Evolutionary conservation across 1,140 invertebrate species (phyloP).

Genomic region (Sinonovacula constricta): DNA sequence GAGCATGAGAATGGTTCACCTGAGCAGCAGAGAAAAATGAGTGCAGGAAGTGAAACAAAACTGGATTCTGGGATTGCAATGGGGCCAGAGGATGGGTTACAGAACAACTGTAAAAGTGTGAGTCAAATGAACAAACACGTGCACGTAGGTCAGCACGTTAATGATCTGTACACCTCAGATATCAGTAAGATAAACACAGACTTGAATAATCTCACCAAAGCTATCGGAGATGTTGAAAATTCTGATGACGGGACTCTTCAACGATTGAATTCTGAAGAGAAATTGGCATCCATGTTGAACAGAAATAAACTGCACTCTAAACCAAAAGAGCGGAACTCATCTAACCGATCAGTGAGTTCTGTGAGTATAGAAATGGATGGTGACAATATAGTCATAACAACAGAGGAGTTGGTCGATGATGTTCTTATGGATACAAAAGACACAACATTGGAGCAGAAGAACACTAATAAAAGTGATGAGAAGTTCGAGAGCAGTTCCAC

Average conservation of each 20-base stretch:
- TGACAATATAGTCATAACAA: constrained; percentile 75
- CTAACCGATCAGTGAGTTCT: constrained; percentile 67
- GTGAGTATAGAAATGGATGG: constrained; percentile 77
- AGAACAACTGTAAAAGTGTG: constrained; percentile 70
- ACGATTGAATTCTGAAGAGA: constrained; percentile 68
- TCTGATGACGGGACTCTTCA: constrained; percentile 66
- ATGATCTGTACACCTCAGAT: constrained; percentile 64
- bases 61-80: constrained; percentile 67
- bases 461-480: constrained; percentile 68
- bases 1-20: constrained; percentile 49
- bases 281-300: constrained; percentile 68
- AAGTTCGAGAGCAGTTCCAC: constrained; percentile 72
- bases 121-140: constrained; percentile 48
- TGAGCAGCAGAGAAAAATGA: constrained; percentile 62
- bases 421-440: neutral
- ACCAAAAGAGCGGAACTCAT: constrained; percentile 44
- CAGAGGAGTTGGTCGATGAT: constrained; percentile 69
- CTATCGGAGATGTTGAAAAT: constrained; percentile 23
- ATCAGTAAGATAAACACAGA: constrained; percentile 53
- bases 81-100: constrained; percentile 61
- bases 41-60: constrained; percentile 63
- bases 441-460: constrained; percentile 56
- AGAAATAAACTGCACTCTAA: constrained; percentile 71
- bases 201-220: constrained; percentile 24
- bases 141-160: constrained; percentile 68